Base-by-base conservation (phyloP, 2,113 vertebrate species). In the Tupaia chinensis region DNA sequence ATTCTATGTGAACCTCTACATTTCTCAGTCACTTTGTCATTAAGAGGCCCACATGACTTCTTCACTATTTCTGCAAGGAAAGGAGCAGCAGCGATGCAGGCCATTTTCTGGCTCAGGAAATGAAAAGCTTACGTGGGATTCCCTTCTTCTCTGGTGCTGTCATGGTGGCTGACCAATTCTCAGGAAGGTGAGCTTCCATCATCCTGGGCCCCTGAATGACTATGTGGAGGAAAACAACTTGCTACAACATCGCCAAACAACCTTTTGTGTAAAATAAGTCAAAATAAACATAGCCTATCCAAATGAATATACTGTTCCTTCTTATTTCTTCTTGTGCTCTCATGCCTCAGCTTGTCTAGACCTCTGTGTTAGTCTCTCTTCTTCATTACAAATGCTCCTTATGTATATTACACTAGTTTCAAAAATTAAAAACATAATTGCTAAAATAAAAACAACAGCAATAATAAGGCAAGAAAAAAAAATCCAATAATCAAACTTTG, bases 351-450 rank as follows among this genome's bases (percentile, higher is more conserved):
- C 76, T 77, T 34, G 8, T 81, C 91, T 76, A 85, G 65, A 16
- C 17, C 13, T 66, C 12, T 9, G 0, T 4, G 4, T 9, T 74
- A 29, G n/a, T 61, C 27, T 86, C 15, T 25, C 16, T 93, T 44
- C 10, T 44, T 14, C 29, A 13, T 74, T 70, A 63, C 2, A 56
- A 63, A 68, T 23, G 82, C 13, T 66, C 77, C 16, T 63, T 22
- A 9, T 16, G 7, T 27, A 5, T 19, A 7, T 56, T 60, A 60
- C 22, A 9, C 53, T 22, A 14, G 9, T 23, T 90, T 82, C n/a
- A 83, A 54, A 80, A 92, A 90, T 95, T 34, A 76, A 90, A 96
- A 7, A 54, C 27, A 5, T 66, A 58, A 56, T 77, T 61, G 29
- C 9, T 87, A 74, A 96, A 84, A 69, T 65, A 22, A 87, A 84